A percentile compares a stretch with the other conserved stretches of the same genome.
Conservation (phyloP, 2,888 invertebrate species). For the Sarcophaga variegata region DNA sequence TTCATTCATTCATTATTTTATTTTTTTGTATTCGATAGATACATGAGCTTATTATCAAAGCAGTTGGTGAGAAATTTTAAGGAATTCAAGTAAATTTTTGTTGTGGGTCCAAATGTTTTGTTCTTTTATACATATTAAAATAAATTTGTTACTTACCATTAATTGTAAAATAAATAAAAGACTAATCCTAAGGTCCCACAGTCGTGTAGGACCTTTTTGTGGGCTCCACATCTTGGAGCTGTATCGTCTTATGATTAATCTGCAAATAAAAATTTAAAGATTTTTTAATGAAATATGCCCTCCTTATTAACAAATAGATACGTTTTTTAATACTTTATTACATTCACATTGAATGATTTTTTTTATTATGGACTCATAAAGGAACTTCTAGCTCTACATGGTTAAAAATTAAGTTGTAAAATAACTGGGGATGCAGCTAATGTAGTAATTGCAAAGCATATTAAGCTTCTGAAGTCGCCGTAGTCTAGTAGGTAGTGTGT, state of each 20-base stretch:
- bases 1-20: neutral
- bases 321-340: too few relatives aligned
- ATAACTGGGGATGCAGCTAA: too few relatives aligned
- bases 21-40: conserved; percentile 49
- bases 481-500: too few relatives aligned
- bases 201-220: conserved; percentile 82
- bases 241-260: conserved; percentile 78
- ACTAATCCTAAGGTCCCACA: conserved; percentile 82
- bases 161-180: conserved; percentile 81
- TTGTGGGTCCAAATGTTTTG: too few relatives aligned
- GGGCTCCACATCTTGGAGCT: conserved; percentile 82
- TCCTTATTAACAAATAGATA: too few relatives aligned
- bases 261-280: conserved; percentile 72
- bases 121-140: too few relatives aligned
- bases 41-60: conserved; percentile 67
- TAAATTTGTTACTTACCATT: conserved; percentile 78
- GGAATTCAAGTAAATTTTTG: neutral
- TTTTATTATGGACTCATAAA: too few relatives aligned
- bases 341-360: too few relatives aligned
- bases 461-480: too few relatives aligned
- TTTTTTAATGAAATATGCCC: neutral
- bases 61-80: conserved; percentile 68
- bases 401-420: too few relatives aligned
- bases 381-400: too few relatives aligned
- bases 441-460: too few relatives aligned